A percentile compares a stretch with the other conserved stretches of the same genome.
Evolutionary conservation across 2,797 vertebrate species (phyloP).

Genomic region (Enteromius anoplus): DNA sequence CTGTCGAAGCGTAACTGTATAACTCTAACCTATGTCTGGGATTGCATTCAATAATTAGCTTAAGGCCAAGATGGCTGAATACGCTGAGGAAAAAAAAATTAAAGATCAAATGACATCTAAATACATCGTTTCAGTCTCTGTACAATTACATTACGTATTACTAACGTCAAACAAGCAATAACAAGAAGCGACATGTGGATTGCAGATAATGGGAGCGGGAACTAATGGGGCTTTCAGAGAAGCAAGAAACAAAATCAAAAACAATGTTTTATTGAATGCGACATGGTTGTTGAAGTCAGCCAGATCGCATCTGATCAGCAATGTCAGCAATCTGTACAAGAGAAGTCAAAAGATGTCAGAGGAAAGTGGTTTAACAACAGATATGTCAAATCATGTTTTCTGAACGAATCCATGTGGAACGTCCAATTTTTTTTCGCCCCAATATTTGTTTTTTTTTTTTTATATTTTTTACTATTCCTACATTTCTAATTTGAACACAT

Average conservation of each 20-base stretch:
- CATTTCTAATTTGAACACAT: slow-evolving; percentile 25
- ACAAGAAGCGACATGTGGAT: slow-evolving; percentile 47
- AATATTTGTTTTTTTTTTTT: neutral
- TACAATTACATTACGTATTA: slow-evolving; percentile 50
- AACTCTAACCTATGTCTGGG: slow-evolving; percentile 59
- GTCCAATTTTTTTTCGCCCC: neutral
- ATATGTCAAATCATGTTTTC: slow-evolving; percentile 43
- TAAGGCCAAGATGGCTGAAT: slow-evolving; percentile 41
- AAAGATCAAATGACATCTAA: slow-evolving; percentile 49
- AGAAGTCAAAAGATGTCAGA: slow-evolving; percentile 24
- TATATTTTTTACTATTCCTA: neutral
- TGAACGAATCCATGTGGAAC: slow-evolving; percentile 21
- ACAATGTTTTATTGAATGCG: slow-evolving; percentile 8
- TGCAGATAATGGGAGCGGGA: slow-evolving; percentile 41
- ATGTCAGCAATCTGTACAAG: slow-evolving; percentile 2
- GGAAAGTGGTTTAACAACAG: slow-evolving; percentile 46
- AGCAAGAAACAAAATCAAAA: slow-evolving; percentile 13
- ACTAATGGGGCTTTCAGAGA: slow-evolving; percentile 27
- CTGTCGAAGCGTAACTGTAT: slow-evolving; percentile 51
- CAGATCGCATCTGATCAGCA: slow-evolving; percentile 8
- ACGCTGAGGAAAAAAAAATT: slow-evolving; percentile 13
- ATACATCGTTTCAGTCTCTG: slow-evolving; percentile 33
- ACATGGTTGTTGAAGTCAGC: slow-evolving; percentile 14
- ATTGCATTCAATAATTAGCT: slow-evolving; percentile 60
- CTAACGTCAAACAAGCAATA: slow-evolving; percentile 50